Percentiles rank a stretch among this genome's conserved stretches.
These are phyloP conservation scores for Solen grandis DNA, from an alignment of 1,140 invertebrate species.

Conservation along the genomic window DNA sequence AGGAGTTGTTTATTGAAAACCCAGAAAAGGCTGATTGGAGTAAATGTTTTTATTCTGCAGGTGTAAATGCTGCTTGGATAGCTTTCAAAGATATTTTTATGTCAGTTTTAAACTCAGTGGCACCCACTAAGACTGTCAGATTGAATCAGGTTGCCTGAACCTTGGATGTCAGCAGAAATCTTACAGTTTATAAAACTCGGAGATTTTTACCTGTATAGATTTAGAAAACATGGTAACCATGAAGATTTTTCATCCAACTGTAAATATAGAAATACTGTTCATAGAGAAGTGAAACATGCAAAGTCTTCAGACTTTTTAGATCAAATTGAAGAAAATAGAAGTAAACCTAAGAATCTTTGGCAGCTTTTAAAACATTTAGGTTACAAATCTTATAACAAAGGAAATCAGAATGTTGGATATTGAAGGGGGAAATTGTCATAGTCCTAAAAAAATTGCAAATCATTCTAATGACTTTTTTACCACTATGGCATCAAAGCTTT, in stretches of 20 bases:
- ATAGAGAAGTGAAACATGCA: conserved; percentile 2
- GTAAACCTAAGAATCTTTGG: too few species aligned
- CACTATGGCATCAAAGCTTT: too few species aligned
- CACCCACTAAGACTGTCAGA: too few species aligned
- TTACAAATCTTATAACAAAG: conserved; percentile 20
- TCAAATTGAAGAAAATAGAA: conserved; percentile 21
- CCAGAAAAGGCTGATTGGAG: too few species aligned
- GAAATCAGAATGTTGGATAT: conserved; percentile 24
- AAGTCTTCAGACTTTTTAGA: conserved; percentile 20
- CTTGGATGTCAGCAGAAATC: conserved; percentile 15
- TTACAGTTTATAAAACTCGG: too few species aligned
- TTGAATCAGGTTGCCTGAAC: conserved; percentile 8
- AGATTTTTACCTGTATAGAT: conserved; percentile 4
- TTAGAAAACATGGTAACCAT: too few species aligned
- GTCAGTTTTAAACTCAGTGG: conserved; percentile 8
- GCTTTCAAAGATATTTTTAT: conserved; percentile 29
- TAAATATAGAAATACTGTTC: too few species aligned
- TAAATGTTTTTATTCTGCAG: conserved; percentile 11
- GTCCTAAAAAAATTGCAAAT: too few species aligned
- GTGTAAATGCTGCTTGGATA: background rate
- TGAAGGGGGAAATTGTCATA: too few species aligned
- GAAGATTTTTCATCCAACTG: background rate
- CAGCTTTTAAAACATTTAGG: too few species aligned
- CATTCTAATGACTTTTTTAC: too few species aligned
- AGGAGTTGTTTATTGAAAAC: too few species aligned